These are phyloP conservation scores for Tenualosa ilisha DNA, from an alignment of 2,797 vertebrate genomes.

Conservation along the genomic window DNA sequence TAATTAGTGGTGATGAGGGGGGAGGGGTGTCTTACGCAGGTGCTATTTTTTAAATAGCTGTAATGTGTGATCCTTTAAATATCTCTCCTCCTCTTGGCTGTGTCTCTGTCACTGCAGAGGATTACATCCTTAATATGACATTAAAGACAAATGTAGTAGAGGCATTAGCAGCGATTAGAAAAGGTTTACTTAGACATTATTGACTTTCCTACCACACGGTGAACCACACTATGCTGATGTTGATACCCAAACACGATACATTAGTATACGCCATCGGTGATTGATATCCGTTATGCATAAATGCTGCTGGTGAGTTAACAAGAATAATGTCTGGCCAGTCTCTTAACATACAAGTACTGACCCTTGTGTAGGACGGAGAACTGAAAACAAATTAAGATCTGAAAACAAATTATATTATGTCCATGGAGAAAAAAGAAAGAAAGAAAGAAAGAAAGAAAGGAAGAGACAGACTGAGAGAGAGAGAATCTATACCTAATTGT, in stretches of 20 bases:
- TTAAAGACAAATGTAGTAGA: background rate
- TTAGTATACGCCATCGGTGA: background rate
- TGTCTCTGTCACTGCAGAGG: background rate
- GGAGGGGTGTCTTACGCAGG: background rate
- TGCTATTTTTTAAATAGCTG: background rate
- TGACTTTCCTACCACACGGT: background rate
- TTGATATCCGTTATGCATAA: background rate
- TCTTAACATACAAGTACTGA: background rate
- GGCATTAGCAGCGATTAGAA: constrained; percentile 5
- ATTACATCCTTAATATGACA: constrained; percentile 5
- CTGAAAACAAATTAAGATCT: background rate
- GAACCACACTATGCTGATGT: background rate
- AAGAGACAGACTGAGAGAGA: background rate
- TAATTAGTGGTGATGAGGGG: background rate
- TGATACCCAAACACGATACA: background rate
- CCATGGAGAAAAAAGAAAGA: background rate
- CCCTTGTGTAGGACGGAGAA: background rate
- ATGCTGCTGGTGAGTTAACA: background rate
- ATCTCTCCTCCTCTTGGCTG: background rate
- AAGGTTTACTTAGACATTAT: background rate
- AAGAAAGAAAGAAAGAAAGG: background rate
- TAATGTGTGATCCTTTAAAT: constrained; percentile 9
- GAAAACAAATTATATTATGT: background rate
- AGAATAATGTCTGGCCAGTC: background rate
- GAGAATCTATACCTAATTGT: background rate